A percentile compares a stretch with the other conserved stretches of the same genome.
phyloP scores from a whole-genome alignment of 2,797 vertebrate species.

The Urocyon cinereoargenteus region DNA sequence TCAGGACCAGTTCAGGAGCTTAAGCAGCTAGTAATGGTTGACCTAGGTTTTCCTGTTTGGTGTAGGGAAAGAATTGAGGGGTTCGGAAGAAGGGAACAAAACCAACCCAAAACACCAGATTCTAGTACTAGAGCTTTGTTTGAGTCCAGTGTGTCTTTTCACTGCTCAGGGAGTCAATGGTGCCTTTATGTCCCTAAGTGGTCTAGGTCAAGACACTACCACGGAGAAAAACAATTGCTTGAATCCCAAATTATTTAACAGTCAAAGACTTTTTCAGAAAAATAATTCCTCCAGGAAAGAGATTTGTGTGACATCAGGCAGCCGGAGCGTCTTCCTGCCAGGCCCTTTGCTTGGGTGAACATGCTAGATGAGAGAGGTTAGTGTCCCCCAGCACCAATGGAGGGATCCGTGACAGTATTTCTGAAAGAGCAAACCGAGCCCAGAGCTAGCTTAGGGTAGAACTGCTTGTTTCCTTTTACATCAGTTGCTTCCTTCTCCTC shows the following conservation, averaged over 20 bases:
- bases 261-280: conserved; percentile 81
- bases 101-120: background rate
- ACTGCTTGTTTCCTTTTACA: conserved; percentile 70
- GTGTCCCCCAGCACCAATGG: conserved; percentile 36
- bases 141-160: conserved; percentile 36
- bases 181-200: conserved; percentile 65
- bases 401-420: conserved; percentile 44
- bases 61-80: background rate
- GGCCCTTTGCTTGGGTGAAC: conserved; percentile 64
- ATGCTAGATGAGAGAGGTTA: conserved; percentile 70
- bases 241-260: conserved; percentile 74
- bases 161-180: conserved; percentile 54
- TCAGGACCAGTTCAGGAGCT: conserved; percentile 44
- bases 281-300: conserved; percentile 68
- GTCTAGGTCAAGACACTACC: conserved; percentile 59
- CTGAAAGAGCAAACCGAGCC: conserved; percentile 67
- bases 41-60: conserved; percentile 52
- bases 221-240: conserved; percentile 73
- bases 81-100: background rate
- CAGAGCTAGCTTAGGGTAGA: conserved; percentile 70
- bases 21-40: conserved; percentile 42
- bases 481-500: conserved; percentile 80
- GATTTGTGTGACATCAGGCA: conserved; percentile 66
- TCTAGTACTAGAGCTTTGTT: background rate
- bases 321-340: conserved; percentile 64